Conservation (phyloP, 2,888 invertebrate genomes). For the Nymphalis polychloros region DNA sequence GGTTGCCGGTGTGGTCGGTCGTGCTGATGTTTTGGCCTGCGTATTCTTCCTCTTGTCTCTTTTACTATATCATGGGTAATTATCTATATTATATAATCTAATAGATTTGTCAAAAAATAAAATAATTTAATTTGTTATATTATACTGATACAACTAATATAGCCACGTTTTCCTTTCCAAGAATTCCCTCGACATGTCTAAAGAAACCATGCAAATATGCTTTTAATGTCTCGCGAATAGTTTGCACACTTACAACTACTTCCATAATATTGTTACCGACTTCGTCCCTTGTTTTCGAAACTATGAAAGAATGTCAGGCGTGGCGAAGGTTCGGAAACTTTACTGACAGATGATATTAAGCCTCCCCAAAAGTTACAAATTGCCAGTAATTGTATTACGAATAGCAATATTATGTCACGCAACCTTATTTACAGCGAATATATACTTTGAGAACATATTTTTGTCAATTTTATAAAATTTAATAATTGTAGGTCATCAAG, state of each 20-base stretch:
- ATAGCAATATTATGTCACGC: conserved; percentile 18
- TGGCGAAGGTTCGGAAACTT: conserved; percentile 33
- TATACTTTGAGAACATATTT: not conserved
- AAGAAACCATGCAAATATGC: conserved; percentile 36
- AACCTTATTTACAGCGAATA: not conserved
- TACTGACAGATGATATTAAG: conserved; percentile 33
- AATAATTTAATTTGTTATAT: conserved; percentile 12
- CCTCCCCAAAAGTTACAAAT: conserved; percentile 30
- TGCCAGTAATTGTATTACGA: conserved; percentile 36
- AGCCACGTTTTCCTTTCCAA: conserved; percentile 15
- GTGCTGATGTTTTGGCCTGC: conserved; percentile 93
- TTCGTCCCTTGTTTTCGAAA: conserved; percentile 38
- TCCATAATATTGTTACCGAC: conserved; percentile 42
- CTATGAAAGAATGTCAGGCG: conserved; percentile 30
- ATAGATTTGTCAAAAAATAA: not conserved
- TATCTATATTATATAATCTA: conserved; percentile 27
- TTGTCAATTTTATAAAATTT: too few relatives aligned
- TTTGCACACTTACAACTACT: conserved; percentile 37
- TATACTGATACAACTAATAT: not conserved
- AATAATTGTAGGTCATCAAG: conserved; percentile 54
- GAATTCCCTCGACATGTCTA: conserved; percentile 29
- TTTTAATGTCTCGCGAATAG: conserved; percentile 38
- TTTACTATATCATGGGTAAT: conserved; percentile 90
- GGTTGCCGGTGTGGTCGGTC: conserved; percentile 93
- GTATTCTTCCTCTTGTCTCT: conserved; percentile 91